Base-by-base conservation (phyloP, 2,797 vertebrate species). In the Falco biarmicus region DNA sequence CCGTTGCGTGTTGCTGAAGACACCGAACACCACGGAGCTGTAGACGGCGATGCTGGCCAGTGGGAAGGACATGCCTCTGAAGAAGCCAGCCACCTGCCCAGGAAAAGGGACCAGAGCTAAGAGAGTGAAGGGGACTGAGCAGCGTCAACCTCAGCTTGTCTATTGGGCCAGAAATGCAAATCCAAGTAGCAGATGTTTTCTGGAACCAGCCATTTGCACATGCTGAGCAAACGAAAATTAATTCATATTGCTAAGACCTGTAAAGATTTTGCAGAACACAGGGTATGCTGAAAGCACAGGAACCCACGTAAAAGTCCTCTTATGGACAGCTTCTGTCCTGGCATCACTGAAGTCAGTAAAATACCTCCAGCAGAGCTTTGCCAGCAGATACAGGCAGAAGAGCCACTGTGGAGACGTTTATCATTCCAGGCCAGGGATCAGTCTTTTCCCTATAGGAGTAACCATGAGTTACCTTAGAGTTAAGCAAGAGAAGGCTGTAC, bases 11-110 rank as follows among this genome's bases (percentile, higher is more conserved):
- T 98, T 99, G 91, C 99, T 99, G 98, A 99, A 99, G 96, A 99
- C 98, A 1, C 99, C 99, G 3, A 99, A 99, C 64, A 99, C 99
- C 86, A 99, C 93, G 0, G 99, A 99, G 97, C 99, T 99, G 98
- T 99, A 99, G 85, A 99, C 65, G 0, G 99, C 98, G 17, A 99
- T 98, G 97, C 98, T 99, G 96, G 98, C 99, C 97, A 99, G 95
- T 0, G 99, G 99, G 97, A 99, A 99, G 29, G 99, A 99, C 98
- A 99, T 98, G 94, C 99, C 99, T 96, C 99, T 99, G 98, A 99
- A 99, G 98, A 99, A 99, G 13, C 99, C 99, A 0, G 95, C 70
- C 70, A 98, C 98, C 99, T 99, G 88, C 37, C 34, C 93, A 17
- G n/a, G 80, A 87, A 80, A 87, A 43, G 93, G 92, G 93, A 57